These are phyloP conservation scores for Sebastes reedi DNA, from an alignment of 2,797 vertebrate genomes.

Conservation along the genomic window DNA sequence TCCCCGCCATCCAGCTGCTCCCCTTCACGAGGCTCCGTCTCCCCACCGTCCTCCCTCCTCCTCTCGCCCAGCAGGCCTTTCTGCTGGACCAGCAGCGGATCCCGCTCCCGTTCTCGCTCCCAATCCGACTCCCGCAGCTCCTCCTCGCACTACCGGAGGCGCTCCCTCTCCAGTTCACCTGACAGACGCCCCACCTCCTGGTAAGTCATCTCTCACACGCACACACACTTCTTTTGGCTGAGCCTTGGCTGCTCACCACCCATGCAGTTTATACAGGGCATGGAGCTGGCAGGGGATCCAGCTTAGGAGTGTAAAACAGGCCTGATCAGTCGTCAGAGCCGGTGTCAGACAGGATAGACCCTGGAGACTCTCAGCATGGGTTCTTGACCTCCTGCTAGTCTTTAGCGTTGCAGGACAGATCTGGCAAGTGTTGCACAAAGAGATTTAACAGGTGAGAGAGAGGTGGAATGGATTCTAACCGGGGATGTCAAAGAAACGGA, in stretches of 20 bases:
- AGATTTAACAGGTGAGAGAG: conserved; percentile 6
- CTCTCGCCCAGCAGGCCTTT: conserved; percentile 78
- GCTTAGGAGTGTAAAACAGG: conserved; percentile 49
- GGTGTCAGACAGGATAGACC: conserved; percentile 36
- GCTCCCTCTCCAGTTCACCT: conserved; percentile 95
- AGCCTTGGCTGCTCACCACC: conserved; percentile 28
- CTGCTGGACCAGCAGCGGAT: conserved; percentile 74
- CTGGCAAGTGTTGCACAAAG: conserved; percentile 1
- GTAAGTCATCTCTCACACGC: conserved; percentile 70
- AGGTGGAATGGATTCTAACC: not conserved
- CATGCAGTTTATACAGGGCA: conserved; percentile 40
- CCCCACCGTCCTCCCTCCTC: conserved; percentile 91
- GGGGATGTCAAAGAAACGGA: too few species aligned
- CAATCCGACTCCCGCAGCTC: conserved; percentile 91
- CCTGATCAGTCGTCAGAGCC: conserved; percentile 46
- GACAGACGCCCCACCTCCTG: conserved; percentile 92
- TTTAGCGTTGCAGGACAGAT: conserved; percentile 23
- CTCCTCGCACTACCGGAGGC: conserved; percentile 90
- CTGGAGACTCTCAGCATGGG: conserved; percentile 36
- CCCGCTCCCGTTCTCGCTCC: conserved; percentile 88
- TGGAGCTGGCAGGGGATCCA: conserved; percentile 26
- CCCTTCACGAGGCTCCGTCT: conserved; percentile 93
- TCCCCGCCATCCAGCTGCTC: conserved; percentile 94
- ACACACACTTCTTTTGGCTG: conserved; percentile 40
- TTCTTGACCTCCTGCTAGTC: conserved; percentile 40